Evolutionary conservation across 2,888 invertebrate genomes (phyloP).

Genomic region (Digitonthophagus gazella): DNA sequence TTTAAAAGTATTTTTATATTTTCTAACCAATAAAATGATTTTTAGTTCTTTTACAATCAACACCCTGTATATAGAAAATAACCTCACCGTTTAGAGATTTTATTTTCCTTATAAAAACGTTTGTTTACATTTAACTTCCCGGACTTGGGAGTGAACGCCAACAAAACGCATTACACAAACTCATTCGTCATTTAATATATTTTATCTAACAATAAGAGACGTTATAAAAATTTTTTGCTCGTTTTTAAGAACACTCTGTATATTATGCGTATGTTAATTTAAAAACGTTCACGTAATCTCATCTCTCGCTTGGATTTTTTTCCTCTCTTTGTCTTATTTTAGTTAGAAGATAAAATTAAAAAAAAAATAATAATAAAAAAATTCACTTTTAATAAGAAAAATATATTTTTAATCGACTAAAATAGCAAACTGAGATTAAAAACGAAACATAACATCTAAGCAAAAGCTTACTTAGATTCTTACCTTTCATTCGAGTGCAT

Average conservation of each 20-base stretch:
- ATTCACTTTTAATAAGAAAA: no score
- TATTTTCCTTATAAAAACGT: background rate
- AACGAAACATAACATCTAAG: slow-evolving; percentile 37
- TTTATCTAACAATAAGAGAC: no score
- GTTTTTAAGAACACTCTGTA: no score
- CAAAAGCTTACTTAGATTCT: background rate
- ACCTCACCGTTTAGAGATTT: no score
- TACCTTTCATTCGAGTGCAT: slow-evolving; percentile 12
- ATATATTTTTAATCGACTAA: background rate
- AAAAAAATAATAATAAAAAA: no score
- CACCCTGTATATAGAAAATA: no score
- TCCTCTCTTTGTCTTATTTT: background rate
- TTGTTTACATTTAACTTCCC: background rate
- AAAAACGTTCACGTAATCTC: background rate
- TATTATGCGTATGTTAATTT: background rate
- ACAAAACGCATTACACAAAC: background rate
- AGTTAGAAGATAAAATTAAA: background rate
- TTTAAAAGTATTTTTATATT: no score
- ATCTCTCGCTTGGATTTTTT: background rate
- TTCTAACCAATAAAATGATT: no score
- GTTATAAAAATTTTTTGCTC: no score
- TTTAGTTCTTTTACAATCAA: no score
- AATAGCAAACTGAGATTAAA: no score
- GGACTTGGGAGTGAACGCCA: background rate
- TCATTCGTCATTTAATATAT: background rate